A percentile compares a stretch with the other conserved stretches of the same genome.
Evolutionary conservation across 2,113 vertebrate genomes (phyloP).

Genomic region (Gobiocypris rarus): DNA sequence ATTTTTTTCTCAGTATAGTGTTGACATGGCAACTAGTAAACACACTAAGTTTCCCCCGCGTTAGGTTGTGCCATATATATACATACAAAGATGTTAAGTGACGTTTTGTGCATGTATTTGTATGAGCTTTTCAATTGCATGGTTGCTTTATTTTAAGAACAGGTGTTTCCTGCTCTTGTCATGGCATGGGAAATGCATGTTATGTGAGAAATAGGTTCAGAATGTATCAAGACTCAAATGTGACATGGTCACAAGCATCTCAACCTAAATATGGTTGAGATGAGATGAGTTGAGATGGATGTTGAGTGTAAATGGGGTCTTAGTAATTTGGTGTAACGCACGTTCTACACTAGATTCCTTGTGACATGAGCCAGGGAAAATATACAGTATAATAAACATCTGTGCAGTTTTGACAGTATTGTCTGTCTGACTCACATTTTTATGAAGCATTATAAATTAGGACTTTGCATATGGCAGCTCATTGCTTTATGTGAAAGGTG

Average conservation of each 20-base stretch:
- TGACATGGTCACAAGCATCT: not conserved
- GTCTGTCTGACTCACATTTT: not conserved
- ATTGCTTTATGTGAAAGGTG: not conserved
- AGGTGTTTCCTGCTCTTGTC: no score
- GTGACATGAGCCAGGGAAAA: not conserved
- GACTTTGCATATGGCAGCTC: conserved; percentile 18
- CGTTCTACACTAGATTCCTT: not conserved
- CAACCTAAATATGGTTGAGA: not conserved
- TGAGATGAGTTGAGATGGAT: not conserved
- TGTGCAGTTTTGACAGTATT: not conserved
- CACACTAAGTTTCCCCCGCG: no score
- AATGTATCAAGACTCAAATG: not conserved
- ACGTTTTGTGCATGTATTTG: no score
- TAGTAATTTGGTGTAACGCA: no score
- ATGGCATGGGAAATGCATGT: no score
- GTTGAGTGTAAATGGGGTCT: not conserved
- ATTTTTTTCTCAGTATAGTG: no score
- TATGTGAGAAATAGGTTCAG: no score
- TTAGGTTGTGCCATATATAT: no score
- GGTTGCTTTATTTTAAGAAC: no score
- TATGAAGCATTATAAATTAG: not conserved
- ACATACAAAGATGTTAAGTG: no score
- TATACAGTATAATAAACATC: not conserved
- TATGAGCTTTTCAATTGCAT: no score
- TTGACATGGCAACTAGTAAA: no score